Evolutionary conservation across 2,888 invertebrate species (phyloP).

Genomic region (Leptinotarsa rubiginosa): DNA sequence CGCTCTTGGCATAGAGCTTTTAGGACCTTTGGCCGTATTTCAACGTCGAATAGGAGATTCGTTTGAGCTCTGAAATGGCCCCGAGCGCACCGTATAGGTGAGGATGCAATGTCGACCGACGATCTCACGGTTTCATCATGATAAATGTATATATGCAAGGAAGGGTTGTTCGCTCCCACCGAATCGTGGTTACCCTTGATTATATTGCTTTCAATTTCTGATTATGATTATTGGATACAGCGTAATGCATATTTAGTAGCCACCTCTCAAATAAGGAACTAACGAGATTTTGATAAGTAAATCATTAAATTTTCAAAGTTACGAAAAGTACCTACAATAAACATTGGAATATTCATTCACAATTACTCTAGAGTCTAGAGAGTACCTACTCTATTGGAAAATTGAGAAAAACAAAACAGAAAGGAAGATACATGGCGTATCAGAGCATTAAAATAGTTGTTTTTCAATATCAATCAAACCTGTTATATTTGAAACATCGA

Average conservation of each 20-base stretch:
- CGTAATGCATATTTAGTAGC: neutral
- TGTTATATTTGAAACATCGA: too few relatives aligned
- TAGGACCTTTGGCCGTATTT: constrained; percentile 55
- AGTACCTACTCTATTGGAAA: too few relatives aligned
- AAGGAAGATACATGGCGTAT: too few relatives aligned
- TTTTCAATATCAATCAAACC: too few relatives aligned
- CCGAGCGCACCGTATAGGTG: constrained; percentile 62
- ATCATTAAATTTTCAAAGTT: too few relatives aligned
- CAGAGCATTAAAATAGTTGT: too few relatives aligned
- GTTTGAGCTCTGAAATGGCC: constrained; percentile 59
- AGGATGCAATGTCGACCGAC: constrained; percentile 52
- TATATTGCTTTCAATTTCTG: constrained; percentile 33
- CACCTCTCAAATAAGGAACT: neutral
- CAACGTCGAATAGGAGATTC: constrained; percentile 47
- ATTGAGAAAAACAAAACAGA: too few relatives aligned
- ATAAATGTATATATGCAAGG: constrained; percentile 44
- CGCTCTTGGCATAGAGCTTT: constrained; percentile 60
- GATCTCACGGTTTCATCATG: constrained; percentile 45
- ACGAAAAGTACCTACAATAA: too few relatives aligned
- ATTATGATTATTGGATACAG: constrained; percentile 29
- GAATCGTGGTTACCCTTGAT: neutral
- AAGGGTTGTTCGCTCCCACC: constrained; percentile 8
- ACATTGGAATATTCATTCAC: too few relatives aligned
- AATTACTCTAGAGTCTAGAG: too few relatives aligned
- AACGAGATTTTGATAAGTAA: neutral